Base-by-base conservation (phyloP, 2,113 vertebrate species). In the Anolis carolinensis region DNA sequence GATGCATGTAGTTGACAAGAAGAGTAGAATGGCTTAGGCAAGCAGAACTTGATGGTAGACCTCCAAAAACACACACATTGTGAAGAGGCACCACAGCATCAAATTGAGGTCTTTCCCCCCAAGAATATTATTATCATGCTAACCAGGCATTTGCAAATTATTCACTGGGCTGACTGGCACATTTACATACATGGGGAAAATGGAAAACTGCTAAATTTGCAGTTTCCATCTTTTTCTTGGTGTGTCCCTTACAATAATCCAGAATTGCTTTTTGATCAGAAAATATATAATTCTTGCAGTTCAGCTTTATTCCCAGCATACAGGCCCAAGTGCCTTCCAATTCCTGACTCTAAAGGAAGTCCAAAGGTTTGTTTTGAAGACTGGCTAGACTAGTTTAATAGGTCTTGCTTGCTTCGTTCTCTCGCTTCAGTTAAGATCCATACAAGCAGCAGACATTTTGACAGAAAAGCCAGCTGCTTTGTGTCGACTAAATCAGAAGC, bases 361-460 rank as follows among this genome's bases (percentile, higher is more conserved):
- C 92, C 89, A 93, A 89, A 50, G 81, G 52, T 90, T 92, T 93
- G 90, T 91, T 94, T 93, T 92, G 1, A 21, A 83, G 78, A 88
- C 87, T 44, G 91, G 88, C 90, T 74, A 91, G 94, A 93, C 90
- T 88, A 77, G n/a, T 80, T 84, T 80, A 91, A 82, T 59, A 89
- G 90, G 88, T 20, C 48, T 30, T 89, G 71, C 84, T 32, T 81
- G 77, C 87, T 79, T 77, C 67, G 25, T 89, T 91, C n/a, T 86
- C 92, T 89, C 68, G 65, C 81, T 92, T 87, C 88, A 86, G 30
- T 50, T 68, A 36, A 63, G 75, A 80, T 83, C 81, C 72, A 59
- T 81, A 63, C 13, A 14, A 82, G 85, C 25, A 36, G 0, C 1
- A 39, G 92, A 90, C 34, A 0, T 62, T 44, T 30, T 85, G 52